Conservation (phyloP, 2,113 vertebrate genomes). For the Myiozetetes cayanensis region DNA sequence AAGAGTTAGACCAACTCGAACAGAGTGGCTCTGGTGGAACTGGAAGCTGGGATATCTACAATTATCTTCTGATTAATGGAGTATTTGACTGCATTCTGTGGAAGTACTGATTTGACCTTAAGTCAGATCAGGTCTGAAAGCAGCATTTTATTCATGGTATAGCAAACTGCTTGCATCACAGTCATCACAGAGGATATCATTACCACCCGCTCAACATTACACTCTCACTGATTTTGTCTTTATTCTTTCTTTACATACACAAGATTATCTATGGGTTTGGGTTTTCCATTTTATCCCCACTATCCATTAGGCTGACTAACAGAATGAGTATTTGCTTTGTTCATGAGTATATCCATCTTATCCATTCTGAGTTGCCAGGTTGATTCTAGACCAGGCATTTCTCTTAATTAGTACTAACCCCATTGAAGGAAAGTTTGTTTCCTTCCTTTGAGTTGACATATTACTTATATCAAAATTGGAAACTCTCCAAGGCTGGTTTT, state of each 20-base stretch:
- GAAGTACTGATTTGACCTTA: neutral
- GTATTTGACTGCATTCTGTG: neutral
- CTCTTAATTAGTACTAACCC: neutral
- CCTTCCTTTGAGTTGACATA: neutral
- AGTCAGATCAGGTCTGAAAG: neutral
- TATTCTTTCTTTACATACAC: neutral
- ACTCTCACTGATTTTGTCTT: neutral
- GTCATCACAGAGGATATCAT: rapidly evolving
- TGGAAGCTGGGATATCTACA: neutral
- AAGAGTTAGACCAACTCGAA: neutral
- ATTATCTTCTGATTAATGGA: neutral
- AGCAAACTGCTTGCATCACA: neutral
- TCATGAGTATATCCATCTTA: neutral
- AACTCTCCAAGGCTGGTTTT: neutral
- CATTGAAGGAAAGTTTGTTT: neutral
- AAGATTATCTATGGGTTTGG: neutral
- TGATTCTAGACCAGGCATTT: neutral
- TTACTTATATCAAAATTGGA: neutral
- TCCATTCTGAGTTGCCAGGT: neutral
- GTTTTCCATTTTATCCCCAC: neutral
- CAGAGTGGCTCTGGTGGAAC: neutral
- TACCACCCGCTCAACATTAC: rapidly evolving
- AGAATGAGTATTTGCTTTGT: neutral
- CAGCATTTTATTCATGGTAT: neutral
- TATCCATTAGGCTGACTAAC: neutral